Conservation (phyloP, 2,797 vertebrate species). For the Astyanax mexicanus region DNA sequence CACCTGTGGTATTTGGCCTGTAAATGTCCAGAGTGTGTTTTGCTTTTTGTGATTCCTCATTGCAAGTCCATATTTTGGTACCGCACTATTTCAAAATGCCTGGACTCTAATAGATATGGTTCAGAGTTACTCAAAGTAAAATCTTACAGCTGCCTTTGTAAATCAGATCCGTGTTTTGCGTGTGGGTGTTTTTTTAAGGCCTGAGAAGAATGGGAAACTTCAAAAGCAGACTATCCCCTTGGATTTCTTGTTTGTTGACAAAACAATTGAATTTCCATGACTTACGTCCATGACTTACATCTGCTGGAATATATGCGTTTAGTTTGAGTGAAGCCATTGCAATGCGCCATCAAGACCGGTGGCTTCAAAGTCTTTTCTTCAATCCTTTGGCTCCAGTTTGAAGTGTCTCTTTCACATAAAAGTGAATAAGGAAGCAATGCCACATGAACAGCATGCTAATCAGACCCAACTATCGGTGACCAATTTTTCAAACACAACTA, state of each 20-base stretch:
- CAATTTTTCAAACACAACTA: conserved; percentile 31
- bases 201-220: background rate
- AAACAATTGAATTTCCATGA: conserved; percentile 43
- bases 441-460: conserved; percentile 15
- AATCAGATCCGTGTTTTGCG: background rate
- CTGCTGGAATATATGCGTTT: conserved; percentile 46
- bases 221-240: conserved; percentile 14
- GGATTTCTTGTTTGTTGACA: conserved; percentile 48
- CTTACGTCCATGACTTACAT: conserved; percentile 42
- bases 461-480: conserved; percentile 33
- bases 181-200: background rate
- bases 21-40: no score
- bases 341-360: conserved; percentile 38
- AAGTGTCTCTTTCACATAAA: conserved; percentile 45
- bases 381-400: conserved; percentile 38
- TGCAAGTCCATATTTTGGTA: no score
- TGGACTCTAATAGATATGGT: no score
- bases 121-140: no score
- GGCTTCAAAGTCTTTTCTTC: conserved; percentile 50
- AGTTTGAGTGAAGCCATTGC: conserved; percentile 30
- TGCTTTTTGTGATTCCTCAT: no score
- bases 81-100: no score
- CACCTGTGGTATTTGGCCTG: no score
- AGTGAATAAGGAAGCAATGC: conserved; percentile 46
- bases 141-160: no score